A percentile compares a stretch with the other conserved stretches of the same genome.
Conservation (phyloP, 2,888 invertebrate genomes). For the Phrixothrix hirtus region DNA sequence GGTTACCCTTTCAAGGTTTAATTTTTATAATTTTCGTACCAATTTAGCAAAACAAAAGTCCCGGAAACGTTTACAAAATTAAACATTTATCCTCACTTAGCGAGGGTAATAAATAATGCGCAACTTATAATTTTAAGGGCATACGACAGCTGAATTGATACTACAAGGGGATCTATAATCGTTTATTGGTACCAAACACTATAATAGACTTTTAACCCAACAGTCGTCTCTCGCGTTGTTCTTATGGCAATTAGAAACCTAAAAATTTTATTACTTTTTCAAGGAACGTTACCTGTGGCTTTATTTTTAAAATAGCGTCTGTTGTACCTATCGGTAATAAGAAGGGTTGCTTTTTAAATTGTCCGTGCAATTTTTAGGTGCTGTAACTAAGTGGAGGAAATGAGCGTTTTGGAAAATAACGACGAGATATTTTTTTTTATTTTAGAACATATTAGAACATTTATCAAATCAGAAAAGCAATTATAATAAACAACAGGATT, state of each 20-base stretch:
- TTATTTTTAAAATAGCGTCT: background rate
- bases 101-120: conserved; percentile 28
- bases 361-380: background rate
- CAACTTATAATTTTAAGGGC: conserved; percentile 27
- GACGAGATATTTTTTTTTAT: no score
- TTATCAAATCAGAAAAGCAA: conserved; percentile 21
- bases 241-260: background rate
- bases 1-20: no score
- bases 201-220: background rate
- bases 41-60: conserved; percentile 15
- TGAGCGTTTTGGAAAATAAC: background rate
- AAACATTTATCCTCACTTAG: conserved; percentile 28
- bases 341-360: background rate
- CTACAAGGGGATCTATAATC: conserved; percentile 19
- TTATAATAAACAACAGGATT: conserved; percentile 21
- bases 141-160: conserved; percentile 31
- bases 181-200: conserved; percentile 9
- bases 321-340: no score
- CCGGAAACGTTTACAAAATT: conserved; percentile 27
- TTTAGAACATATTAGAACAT: no score
- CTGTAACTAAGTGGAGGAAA: background rate
- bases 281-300: background rate
- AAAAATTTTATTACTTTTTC: background rate
- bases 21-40: no score
- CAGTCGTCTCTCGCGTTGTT: background rate